Conservation (phyloP, 2,797 vertebrate genomes). For the Poecile montanus region DNA sequence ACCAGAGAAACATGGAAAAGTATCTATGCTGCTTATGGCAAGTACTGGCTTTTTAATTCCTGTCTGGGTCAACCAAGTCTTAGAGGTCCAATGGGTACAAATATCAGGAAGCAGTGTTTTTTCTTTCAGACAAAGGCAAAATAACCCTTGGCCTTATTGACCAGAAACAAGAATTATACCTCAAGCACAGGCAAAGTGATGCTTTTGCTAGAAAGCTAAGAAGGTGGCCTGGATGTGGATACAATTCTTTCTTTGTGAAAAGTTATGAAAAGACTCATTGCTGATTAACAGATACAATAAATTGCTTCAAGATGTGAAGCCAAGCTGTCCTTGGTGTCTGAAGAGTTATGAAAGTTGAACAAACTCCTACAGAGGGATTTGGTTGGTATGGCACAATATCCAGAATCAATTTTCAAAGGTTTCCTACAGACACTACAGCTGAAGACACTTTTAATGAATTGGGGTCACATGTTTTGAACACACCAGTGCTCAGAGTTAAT, state of each 20-base stretch:
- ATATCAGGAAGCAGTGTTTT: not conserved
- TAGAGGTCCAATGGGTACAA: not conserved
- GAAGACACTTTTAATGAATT: not conserved
- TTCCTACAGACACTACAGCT: not conserved
- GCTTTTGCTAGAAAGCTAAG: not conserved
- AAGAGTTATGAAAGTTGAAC: not conserved
- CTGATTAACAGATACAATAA: not conserved
- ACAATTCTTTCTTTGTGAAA: not conserved
- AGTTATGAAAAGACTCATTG: not conserved
- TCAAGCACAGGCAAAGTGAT: not conserved
- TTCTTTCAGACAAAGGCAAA: not conserved
- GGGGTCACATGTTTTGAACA: not conserved
- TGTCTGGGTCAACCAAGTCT: not conserved
- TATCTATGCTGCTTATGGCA: not conserved
- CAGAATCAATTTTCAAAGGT: not conserved
- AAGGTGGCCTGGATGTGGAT: not conserved
- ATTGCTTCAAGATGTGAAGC: not conserved
- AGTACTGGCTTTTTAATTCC: not conserved
- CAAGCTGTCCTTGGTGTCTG: not conserved
- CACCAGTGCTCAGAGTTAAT: not conserved
- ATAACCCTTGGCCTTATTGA: not conserved
- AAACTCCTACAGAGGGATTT: not conserved
- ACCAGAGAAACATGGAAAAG: not conserved
- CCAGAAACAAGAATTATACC: not conserved
- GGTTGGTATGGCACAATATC: not conserved